Base-by-base conservation (phyloP, 2,888 invertebrate genomes). In the Trachelus iudaicus region DNA sequence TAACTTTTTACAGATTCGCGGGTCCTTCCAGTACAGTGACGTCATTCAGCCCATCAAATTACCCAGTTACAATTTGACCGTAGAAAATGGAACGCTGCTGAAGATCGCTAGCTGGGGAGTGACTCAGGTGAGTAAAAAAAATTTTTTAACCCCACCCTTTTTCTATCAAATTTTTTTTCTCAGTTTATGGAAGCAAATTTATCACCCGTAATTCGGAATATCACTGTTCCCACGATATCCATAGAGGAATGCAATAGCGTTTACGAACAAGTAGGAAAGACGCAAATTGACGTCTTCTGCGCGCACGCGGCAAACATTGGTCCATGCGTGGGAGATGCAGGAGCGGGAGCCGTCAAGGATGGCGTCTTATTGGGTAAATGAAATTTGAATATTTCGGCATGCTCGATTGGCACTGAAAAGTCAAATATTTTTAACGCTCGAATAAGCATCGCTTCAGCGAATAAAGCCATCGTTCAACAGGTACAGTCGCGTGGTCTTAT, bases 291-390 rank as follows among this genome's bases (percentile, higher is more conserved):
- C 30, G 87, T 86, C 85, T 86, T 89, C 77, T 88, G 89, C 77
- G 79, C 83, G 6, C 80, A 81, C 75, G 78, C 77, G 11, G 40
- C 77, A 23, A 80, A 79, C 1, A 77, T 75, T 15, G 86, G 85
- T 3, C 85, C 87, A 11, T 88, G 89, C 80, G 79, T 89, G 34
- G 88, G 88, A 0, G 88, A 89, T 75, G 85, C 88, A 1, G 88
- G 89, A 4, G 85, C 88, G 6, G 85, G 87, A 11, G 86, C 87
- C 1, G 69, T 85, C 23, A 69, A 76, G 69, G 71, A 86, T 15
- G 77, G 79, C 35, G 80, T 79, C 1, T 75, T 89, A 69, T 81
- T 85, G 69, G 89, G 89, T 85, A 81, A 79, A 68, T 74, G n/a
- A 73, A 40, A 73, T 34, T 69, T 33, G 1, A 69, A 6, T 69